Percentiles rank a stretch among this genome's conserved stretches.
phyloP scores from a whole-genome alignment of 2,797 vertebrate species.

The Naso thynnoides region DNA sequence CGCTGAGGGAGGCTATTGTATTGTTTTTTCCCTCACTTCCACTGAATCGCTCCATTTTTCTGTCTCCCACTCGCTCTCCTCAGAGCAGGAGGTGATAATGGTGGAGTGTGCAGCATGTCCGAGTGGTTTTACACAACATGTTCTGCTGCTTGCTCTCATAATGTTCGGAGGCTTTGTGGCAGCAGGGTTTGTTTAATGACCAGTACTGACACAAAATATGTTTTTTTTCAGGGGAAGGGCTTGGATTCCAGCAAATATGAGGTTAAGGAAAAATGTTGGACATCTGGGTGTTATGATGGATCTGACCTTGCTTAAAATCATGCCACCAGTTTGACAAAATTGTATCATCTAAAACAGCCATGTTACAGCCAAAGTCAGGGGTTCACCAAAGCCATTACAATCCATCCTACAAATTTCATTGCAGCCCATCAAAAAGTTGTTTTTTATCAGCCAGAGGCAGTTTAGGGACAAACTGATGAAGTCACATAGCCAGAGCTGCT shows the following conservation, averaged over 20 bases:
- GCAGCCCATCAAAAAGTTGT: background rate
- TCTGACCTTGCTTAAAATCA: background rate
- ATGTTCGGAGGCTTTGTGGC: slow-evolving; percentile 34
- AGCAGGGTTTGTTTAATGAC: slow-evolving; percentile 31
- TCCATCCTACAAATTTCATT: background rate
- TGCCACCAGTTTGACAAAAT: background rate
- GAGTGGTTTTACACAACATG: slow-evolving; percentile 46
- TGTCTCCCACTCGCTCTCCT: slow-evolving; percentile 28
- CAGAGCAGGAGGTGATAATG: slow-evolving; percentile 51
- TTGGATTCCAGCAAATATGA: slow-evolving; percentile 6
- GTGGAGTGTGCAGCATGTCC: slow-evolving; percentile 30
- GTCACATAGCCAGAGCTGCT: background rate
- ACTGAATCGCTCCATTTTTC: slow-evolving; percentile 18
- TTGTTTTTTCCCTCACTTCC: slow-evolving; percentile 28
- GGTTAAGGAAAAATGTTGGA: slow-evolving; percentile 5
- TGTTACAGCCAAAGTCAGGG: background rate
- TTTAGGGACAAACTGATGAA: background rate
- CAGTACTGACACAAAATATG: slow-evolving; percentile 7
- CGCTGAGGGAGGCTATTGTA: slow-evolving; percentile 22
- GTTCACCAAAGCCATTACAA: background rate
- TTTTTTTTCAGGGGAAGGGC: background rate
- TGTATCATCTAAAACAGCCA: no score
- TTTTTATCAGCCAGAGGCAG: no score
- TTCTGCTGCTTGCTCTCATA: slow-evolving; percentile 38
- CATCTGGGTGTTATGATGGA: background rate